Base-by-base conservation (phyloP, 2,113 vertebrate species). In the Apteryx owenii region DNA sequence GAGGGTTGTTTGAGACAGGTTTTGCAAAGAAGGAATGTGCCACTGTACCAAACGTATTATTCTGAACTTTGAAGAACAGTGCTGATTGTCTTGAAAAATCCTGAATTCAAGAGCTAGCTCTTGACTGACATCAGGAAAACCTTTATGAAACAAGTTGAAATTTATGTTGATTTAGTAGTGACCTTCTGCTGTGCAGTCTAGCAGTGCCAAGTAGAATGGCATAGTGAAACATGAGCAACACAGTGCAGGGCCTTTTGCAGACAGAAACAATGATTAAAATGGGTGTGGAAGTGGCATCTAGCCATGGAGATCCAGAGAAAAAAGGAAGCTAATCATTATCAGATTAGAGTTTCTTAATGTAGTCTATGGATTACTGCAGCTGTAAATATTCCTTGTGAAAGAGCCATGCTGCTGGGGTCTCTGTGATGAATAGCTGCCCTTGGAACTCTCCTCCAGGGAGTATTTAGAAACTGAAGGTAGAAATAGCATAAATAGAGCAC, bases 321-420 rank as follows among this genome's bases (percentile, higher is more conserved):
- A 33, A 87, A 85, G 42, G 65, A 29, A 97, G 89, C 87, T 91
- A 76, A 97, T 97, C 81, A 95, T 96, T 95, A 73, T 65, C 0
- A 8, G 89, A 96, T 96, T 94, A 97, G 70, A 90, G 89, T 82
- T 89, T 33, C 62, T 95, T 96, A 94, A 97, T 91, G 94, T 58
- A 91, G 81, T 95, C 73, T 2, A 13, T 92, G 86, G 92, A 90
- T 93, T 95, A 80, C 69, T 92, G 81, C 77, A 85, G 92, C 83
- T 95, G 96, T 96, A 97, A 97, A 97, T 97, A 95, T 95, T 95
- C 86, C 70, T 85, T 42, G 89, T 94, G 70, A 51, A 89, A 89
- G 69, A 93, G 78, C 86, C 15, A 2, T 82, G 77, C 83, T 96
- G 92, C 90, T 76, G 90, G 89, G 62, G 64, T 42, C 71, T 61